Percentiles rank a stretch among this genome's conserved stretches.
Conservation (phyloP, 2,797 vertebrate species). For the Lagocephalus sceleratus region DNA sequence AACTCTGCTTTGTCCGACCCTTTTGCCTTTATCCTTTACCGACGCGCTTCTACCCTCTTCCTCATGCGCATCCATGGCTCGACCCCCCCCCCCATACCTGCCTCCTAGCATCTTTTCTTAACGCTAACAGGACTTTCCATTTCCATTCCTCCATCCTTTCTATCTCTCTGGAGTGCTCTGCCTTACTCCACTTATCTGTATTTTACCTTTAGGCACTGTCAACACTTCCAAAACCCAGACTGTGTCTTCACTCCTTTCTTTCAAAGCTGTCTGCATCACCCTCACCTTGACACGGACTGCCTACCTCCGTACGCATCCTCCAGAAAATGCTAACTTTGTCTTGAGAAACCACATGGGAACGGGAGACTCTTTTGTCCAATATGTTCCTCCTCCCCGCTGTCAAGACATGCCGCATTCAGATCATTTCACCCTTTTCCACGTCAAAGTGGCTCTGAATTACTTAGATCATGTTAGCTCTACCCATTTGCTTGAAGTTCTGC, state of each 20-base stretch:
- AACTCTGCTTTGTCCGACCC: constrained; percentile 57
- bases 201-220: constrained; percentile 63
- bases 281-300: constrained; percentile 19
- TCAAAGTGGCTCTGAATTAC: no score
- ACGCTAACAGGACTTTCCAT: constrained; percentile 60
- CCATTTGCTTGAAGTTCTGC: constrained; percentile 31
- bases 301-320: constrained; percentile 12
- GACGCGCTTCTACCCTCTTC: constrained; percentile 39
- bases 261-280: constrained; percentile 45
- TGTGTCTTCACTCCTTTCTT: constrained; percentile 37
- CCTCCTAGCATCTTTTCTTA: constrained; percentile 37
- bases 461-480: no score
- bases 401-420: constrained; percentile 9
- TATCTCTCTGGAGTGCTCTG: constrained; percentile 45
- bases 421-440: not conserved
- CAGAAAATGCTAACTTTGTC: constrained; percentile 15
- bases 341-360: constrained; percentile 23
- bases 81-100: constrained; percentile 23
- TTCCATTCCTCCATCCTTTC: constrained; percentile 24
- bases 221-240: constrained; percentile 53
- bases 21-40: constrained; percentile 49
- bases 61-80: constrained; percentile 43
- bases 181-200: constrained; percentile 63
- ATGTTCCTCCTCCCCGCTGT: not conserved
- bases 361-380: not conserved